Evolutionary conservation across 2,113 vertebrate genomes (phyloP).

Genomic region (Ochotona curzoniae): DNA sequence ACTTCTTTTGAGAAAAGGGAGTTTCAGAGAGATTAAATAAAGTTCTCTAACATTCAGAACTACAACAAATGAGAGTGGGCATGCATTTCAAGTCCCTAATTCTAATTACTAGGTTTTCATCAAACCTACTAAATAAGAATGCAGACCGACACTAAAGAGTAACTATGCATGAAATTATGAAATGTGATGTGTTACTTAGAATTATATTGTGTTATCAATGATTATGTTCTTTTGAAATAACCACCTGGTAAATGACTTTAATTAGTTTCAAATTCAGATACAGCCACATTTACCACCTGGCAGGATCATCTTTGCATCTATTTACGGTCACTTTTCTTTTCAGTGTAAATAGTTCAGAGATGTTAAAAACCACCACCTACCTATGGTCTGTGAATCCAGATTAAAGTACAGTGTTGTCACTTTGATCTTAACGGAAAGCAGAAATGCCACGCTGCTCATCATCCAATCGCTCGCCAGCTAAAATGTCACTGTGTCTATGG

Average conservation of each 20-base stretch:
- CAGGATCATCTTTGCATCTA: not conserved
- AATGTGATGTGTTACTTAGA: not conserved
- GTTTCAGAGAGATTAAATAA: not conserved
- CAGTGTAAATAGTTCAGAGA: slow-evolving; percentile 62
- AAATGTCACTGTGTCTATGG: slow-evolving; percentile 65
- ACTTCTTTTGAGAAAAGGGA: not conserved
- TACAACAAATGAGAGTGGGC: not conserved
- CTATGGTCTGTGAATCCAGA: slow-evolving; percentile 43
- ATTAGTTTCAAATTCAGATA: not conserved
- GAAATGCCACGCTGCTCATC: slow-evolving; percentile 54
- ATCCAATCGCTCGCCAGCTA: not conserved
- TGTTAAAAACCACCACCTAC: slow-evolving; percentile 60
- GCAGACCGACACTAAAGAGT: not conserved
- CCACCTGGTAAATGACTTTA: not conserved
- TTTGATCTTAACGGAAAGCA: slow-evolving; percentile 71
- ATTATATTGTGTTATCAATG: not conserved
- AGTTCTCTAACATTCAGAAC: not conserved
- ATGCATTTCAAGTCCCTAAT: not conserved
- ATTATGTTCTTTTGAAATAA: not conserved
- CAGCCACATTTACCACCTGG: not conserved
- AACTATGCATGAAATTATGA: not conserved
- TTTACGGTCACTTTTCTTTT: slow-evolving; percentile 5
- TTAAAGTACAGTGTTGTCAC: slow-evolving; percentile 65
- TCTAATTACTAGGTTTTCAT: not conserved
- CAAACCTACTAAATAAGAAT: not conserved